Base-by-base conservation (phyloP, 2,888 invertebrate genomes). In the Schizaphis graminum region DNA sequence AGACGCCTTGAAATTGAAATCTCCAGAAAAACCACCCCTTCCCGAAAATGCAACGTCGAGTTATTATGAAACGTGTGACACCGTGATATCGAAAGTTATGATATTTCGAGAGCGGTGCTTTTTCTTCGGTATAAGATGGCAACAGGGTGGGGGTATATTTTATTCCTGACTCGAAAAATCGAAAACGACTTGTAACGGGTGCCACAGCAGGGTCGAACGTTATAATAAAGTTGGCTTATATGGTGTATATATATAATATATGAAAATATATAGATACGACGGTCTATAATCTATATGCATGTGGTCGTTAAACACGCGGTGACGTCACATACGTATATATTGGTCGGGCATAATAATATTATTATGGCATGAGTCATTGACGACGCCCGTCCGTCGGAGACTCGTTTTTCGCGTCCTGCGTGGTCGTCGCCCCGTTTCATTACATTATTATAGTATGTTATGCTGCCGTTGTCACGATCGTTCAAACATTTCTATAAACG, bases 291-390 rank as follows among this genome's bases (percentile, higher is more conserved):
- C 41, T 77, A 53, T 49, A 13, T 8, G 3, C 35, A 86, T 35
- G 92, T 61, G 92, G 92, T 92, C 8, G 86, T 87, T 67, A 61
- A 86, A 92, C 35, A 53, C n/a, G 24, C 41, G 24, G 86, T 94
- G 93, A 94, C 93, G 93, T 94, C 93, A 94, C 85, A 61, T 11
- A 90, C 35, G 49, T 89, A n/a, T n/a, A n/a, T n/a, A 61, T 85
- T 90, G 93, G 93, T 57, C 90, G 44, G 84, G 56, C 57, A n/a
- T 41, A 56, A 86, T 77, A 77, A 77, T 21, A 53, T 53, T 53
- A 53, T 53, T 87, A n/a, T 24, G 47, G 53, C 13, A 67, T 94
- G 93, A 94, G 90, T 94, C 93, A 94, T 41, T 86, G n/a, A 89
- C 53, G 88, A 88, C 67, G 77, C 93, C 93, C 84, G 93, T 35